Percentiles rank a stretch among this genome's conserved stretches.
Evolutionary conservation across 2,888 invertebrate genomes (phyloP).

Genomic region (Leistus spinibarbis): DNA sequence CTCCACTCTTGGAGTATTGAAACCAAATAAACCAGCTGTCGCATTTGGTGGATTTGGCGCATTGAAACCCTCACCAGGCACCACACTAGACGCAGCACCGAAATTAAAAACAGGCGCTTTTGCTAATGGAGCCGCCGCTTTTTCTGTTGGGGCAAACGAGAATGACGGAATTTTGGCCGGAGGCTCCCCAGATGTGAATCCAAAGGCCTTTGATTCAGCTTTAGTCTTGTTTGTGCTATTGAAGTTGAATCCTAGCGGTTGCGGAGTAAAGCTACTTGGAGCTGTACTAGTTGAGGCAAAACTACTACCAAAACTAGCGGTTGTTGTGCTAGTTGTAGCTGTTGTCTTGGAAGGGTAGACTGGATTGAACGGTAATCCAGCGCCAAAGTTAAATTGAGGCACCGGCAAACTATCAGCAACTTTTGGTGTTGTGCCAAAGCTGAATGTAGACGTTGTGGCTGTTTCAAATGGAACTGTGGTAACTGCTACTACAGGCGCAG

Average conservation of each 20-base stretch:
- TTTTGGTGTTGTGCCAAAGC: not conserved
- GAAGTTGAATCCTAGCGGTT: constrained; percentile 6
- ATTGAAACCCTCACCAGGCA: constrained; percentile 4
- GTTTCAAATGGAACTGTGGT: constrained; percentile 9
- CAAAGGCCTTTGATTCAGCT: constrained; percentile 45
- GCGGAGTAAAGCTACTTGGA: constrained; percentile 23
- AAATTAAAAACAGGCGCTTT: constrained; percentile 49
- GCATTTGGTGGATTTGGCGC: constrained; percentile 31
- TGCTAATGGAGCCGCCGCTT: constrained; percentile 34
- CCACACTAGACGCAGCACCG: constrained; percentile 42
- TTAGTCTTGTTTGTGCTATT: constrained; percentile 34
- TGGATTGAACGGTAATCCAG: constrained; percentile 28
- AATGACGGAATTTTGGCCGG: constrained; percentile 16
- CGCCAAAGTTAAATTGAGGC: constrained; percentile 29
- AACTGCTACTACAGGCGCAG: not conserved
- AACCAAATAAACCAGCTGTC: constrained; percentile 16
- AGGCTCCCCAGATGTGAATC: constrained; percentile 41
- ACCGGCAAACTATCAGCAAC: not conserved
- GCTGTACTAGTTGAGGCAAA: constrained; percentile 30
- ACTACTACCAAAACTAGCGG: constrained; percentile 13
- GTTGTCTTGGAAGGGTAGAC: constrained; percentile 10
- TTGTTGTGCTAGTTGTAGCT: constrained; percentile 6
- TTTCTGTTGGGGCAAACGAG: constrained; percentile 13
- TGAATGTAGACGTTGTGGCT: not conserved
- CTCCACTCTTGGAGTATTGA: constrained; percentile 7